Percentiles rank a stretch among this genome's conserved stretches.
These are phyloP conservation scores for Atherinosoma microstoma DNA, from an alignment of 2,797 vertebrate genomes.

Conservation along the genomic window DNA sequence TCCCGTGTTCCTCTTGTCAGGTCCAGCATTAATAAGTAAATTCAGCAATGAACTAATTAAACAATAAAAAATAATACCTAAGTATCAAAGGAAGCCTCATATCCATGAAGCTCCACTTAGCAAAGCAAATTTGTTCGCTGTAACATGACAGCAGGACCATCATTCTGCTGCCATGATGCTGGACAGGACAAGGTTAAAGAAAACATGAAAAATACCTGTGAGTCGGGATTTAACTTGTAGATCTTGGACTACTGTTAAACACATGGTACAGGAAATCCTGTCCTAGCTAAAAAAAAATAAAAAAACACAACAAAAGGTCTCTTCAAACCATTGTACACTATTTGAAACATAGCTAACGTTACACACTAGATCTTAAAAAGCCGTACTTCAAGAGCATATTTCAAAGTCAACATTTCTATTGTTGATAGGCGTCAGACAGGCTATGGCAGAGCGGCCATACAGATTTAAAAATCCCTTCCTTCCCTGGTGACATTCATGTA, in stretches of 20 bases:
- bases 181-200: no score
- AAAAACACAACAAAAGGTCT: background rate
- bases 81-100: no score
- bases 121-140: no score
- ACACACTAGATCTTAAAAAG: background rate
- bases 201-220: background rate
- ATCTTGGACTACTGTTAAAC: background rate
- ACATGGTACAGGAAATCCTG: background rate
- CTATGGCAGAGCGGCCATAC: slow-evolving; percentile 10
- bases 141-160: no score
- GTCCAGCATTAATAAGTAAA: no score
- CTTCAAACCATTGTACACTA: background rate
- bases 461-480: slow-evolving; percentile 35
- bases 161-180: no score
- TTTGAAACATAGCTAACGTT: background rate
- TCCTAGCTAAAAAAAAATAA: background rate
- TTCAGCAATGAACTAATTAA: no score
- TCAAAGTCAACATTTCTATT: slow-evolving; percentile 34
- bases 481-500: slow-evolving; percentile 56
- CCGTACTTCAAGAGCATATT: slow-evolving; percentile 13
- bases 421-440: slow-evolving; percentile 17
- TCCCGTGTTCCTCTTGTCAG: no score
- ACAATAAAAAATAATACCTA: no score
- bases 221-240: background rate
- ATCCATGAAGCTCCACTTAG: no score